Conservation (phyloP, 2,113 vertebrate genomes). For the Ia io region DNA sequence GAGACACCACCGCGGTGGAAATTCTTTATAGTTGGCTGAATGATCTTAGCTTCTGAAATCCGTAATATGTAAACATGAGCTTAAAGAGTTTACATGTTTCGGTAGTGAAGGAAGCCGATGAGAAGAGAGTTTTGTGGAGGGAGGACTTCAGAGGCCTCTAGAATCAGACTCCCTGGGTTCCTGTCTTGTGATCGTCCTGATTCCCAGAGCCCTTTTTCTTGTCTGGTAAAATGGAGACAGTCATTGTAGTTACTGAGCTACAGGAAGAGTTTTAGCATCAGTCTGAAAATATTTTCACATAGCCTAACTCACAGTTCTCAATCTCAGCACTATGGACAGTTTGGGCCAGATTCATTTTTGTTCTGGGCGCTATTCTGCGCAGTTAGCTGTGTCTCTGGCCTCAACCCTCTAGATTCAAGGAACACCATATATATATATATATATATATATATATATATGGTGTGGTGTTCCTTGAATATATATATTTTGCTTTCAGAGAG, state of each 20-base stretch:
- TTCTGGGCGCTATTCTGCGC: not conserved
- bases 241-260: not conserved
- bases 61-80: not conserved
- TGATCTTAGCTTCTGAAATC: not conserved
- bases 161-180: not conserved
- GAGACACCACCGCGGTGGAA: not conserved
- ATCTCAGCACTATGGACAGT: not conserved
- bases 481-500: too few species aligned
- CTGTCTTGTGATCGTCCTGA: not conserved
- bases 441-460: too few species aligned
- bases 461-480: too few species aligned
- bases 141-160: not conserved
- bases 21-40: not conserved
- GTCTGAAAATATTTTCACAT: not conserved
- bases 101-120: not conserved
- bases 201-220: not conserved
- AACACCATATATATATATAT: not conserved
- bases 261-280: not conserved
- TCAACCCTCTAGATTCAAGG: not conserved
- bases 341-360: not conserved
- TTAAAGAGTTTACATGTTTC: not conserved
- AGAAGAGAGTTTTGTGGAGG: not conserved
- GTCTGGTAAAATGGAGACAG: not conserved
- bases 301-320: not conserved
- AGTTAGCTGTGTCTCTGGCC: not conserved